Percentiles rank a stretch among this genome's conserved stretches.
phyloP scores from a whole-genome alignment of 2,113 vertebrate species.

The Myiagra hebetior region DNA sequence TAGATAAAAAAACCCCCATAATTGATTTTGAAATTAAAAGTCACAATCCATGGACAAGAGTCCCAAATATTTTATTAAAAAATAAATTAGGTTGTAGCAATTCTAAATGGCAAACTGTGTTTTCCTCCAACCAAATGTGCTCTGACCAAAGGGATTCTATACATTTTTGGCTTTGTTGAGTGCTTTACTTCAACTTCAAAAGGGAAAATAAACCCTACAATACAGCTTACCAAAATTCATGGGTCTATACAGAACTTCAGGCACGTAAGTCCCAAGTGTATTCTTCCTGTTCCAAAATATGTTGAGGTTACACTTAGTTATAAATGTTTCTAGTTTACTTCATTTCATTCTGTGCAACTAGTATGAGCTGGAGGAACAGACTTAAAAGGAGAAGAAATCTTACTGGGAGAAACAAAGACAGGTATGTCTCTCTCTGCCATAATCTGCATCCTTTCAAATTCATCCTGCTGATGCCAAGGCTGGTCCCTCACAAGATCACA shows the following conservation, averaged over 20 bases:
- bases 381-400: background rate
- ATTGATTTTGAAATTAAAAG: conserved; percentile 62
- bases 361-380: background rate
- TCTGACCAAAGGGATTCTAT: background rate
- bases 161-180: background rate
- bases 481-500: background rate
- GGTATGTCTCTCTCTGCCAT: background rate
- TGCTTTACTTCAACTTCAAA: background rate
- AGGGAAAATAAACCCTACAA: background rate
- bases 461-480: background rate
- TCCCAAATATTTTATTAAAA: conserved; percentile 30
- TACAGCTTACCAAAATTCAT: background rate
- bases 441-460: background rate
- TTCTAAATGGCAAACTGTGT: conserved; percentile 7
- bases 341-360: background rate
- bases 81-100: conserved; percentile 12
- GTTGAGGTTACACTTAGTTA: background rate
- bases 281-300: background rate
- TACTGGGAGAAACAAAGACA: background rate
- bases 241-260: background rate
- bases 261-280: background rate
- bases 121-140: background rate
- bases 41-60: background rate
- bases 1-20: conserved; percentile 15
- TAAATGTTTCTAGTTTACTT: background rate